Conservation (phyloP, 2,797 vertebrate genomes). For the Eulemur albifrons region DNA sequence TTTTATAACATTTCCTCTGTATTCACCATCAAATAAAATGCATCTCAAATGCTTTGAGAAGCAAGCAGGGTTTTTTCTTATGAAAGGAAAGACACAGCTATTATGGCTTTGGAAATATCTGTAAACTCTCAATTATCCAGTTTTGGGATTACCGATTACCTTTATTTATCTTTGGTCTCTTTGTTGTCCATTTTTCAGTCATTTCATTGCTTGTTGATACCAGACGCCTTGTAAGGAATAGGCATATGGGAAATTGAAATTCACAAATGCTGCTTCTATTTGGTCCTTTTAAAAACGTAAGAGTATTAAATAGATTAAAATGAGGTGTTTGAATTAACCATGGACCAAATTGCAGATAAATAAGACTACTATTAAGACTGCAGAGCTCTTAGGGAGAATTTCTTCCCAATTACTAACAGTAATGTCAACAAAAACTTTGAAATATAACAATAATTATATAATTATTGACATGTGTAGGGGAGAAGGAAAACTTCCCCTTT, state of each 20-base stretch:
- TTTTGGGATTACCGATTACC: not conserved
- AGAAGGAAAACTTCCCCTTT: not conserved
- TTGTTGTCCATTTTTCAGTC: not conserved
- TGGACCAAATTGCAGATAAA: not conserved
- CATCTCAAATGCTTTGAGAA: not conserved
- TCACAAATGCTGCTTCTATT: not conserved
- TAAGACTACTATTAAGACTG: not conserved
- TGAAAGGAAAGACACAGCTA: not conserved
- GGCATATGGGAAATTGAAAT: not conserved
- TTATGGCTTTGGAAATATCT: not conserved
- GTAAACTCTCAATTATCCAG: not conserved
- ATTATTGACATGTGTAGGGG: not conserved
- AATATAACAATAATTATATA: not conserved
- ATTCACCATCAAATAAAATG: not conserved
- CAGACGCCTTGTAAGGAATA: not conserved
- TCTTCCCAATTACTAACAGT: not conserved
- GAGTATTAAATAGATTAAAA: not conserved
- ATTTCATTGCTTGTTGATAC: slow-evolving; percentile 15
- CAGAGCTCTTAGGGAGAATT: not conserved
- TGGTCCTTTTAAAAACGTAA: not conserved
- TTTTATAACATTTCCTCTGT: not conserved
- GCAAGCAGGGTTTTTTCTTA: not conserved
- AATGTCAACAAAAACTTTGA: not conserved
- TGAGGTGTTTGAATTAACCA: not conserved
- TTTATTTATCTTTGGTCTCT: slow-evolving; percentile 22